phyloP scores from a whole-genome alignment of 2,113 vertebrate species.

The Numenius arquata region DNA sequence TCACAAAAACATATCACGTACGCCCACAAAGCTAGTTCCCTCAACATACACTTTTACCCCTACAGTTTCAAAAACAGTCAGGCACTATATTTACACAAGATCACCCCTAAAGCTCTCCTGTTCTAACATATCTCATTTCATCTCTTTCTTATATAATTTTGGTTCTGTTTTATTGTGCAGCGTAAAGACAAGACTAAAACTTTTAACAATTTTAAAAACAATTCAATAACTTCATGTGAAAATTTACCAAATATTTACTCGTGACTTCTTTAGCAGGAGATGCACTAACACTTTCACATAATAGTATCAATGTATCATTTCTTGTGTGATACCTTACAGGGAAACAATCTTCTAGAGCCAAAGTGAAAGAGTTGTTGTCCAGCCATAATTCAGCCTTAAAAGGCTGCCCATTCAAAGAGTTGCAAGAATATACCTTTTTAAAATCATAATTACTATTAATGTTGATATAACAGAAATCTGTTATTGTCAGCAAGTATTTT shows the following conservation, averaged over 20 bases:
- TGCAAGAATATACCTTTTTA: background rate
- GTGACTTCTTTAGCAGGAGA: background rate
- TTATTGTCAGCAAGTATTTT: background rate
- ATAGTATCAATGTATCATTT: background rate
- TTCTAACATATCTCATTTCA: background rate
- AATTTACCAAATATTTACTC: background rate
- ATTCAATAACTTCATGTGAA: background rate
- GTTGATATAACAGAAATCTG: background rate
- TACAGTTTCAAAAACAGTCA: background rate
- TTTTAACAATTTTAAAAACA: background rate
- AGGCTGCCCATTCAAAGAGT: background rate
- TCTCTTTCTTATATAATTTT: background rate
- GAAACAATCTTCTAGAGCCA: background rate
- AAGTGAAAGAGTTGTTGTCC: background rate
- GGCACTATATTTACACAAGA: background rate
- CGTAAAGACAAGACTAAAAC: background rate
- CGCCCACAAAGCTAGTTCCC: background rate
- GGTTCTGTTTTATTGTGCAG: background rate
- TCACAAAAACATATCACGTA: background rate
- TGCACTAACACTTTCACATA: background rate
- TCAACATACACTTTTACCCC: background rate
- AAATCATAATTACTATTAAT: background rate
- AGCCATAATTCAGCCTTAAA: background rate
- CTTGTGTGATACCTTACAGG: background rate
- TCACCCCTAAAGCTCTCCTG: background rate